Base-by-base conservation (phyloP, 2,113 vertebrate genomes). In the Mionectes macconnelli region DNA sequence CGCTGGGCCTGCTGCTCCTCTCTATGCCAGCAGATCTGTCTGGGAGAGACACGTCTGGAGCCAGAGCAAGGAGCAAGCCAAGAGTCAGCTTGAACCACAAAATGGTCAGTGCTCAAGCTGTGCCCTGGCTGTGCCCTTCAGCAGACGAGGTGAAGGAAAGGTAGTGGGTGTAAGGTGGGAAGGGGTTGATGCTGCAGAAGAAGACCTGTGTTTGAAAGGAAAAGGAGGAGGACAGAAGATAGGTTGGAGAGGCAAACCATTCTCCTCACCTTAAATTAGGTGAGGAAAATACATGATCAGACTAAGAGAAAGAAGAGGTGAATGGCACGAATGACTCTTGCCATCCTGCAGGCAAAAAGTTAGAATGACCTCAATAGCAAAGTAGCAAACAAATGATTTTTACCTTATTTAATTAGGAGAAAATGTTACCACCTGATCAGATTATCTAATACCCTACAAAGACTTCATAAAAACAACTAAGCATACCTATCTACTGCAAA, bases 51-150 rank as follows among this genome's bases (percentile, higher is more conserved):
- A 30, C 1, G 0, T 52, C 21, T 35, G 52, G 24, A 73, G 59
- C 3, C 24, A 31, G 28, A 64, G 86, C 12, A 52, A 90, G 14
- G 28, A 59, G 42, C 22, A 37, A 88, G 31, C 30, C 39, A 77
- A 37, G 55, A 57, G 45, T 8, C n/a, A 75, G 45, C 4, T 0
- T 6, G 7, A 59, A 59, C 6, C 44, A 44, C 4, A 0, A 37
- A 17, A 14, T 18, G 42, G n/a, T 15, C 47, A 37, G 6, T 2
- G 30, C 82, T 74, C 64, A 25, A 22, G 50, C 60, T 66, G 50
- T 47, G 57, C 30, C n/a, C 53, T 53, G 37, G 31, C 60, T 44
- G 28, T n/a, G 42, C 31, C 72, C 63, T 68, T 86, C 2, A 63
- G 53, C 63, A 49, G 68, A 44, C 77, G 15, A 79, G 73, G 27